Conservation (phyloP, 1,140 invertebrate species). For the Glossosoma conforme region DNA sequence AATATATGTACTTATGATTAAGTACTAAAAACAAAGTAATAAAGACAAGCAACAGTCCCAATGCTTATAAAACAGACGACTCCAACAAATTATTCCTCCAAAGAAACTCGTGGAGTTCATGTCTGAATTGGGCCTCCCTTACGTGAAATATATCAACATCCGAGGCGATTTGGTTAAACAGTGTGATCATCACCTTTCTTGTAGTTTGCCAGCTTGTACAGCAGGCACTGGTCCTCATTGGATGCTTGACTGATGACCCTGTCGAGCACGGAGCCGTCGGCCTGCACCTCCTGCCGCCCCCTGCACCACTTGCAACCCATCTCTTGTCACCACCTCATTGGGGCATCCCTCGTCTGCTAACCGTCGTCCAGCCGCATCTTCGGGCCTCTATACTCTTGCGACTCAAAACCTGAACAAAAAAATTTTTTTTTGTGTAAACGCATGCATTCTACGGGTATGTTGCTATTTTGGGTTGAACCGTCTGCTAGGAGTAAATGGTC, state of each 20-base stretch:
- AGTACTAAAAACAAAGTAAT: too few species aligned
- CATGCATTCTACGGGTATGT: too few species aligned
- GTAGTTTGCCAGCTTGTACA: conserved; percentile 84
- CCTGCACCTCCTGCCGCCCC: conserved; percentile 40
- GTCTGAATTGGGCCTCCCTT: too few species aligned
- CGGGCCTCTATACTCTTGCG: background rate
- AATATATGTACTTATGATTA: too few species aligned
- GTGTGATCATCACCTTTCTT: conserved; percentile 62
- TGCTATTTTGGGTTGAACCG: too few species aligned
- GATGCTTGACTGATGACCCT: conserved; percentile 80
- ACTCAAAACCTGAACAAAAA: background rate
- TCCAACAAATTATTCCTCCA: too few species aligned
- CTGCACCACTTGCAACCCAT: conserved; percentile 46
- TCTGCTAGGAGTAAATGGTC: background rate
- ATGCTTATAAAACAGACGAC: too few species aligned
- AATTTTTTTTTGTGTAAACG: background rate
- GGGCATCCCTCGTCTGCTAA: background rate
- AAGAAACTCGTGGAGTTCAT: too few species aligned
- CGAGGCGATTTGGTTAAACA: too few species aligned
- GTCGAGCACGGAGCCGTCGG: conserved; percentile 75
- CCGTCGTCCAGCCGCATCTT: background rate
- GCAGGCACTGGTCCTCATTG: conserved; percentile 76
- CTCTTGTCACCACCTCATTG: background rate
- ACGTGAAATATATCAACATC: too few species aligned
- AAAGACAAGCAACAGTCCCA: too few species aligned